Base-by-base conservation (phyloP, 1,140 invertebrate species). In the Pseudobourletiella spinata region DNA sequence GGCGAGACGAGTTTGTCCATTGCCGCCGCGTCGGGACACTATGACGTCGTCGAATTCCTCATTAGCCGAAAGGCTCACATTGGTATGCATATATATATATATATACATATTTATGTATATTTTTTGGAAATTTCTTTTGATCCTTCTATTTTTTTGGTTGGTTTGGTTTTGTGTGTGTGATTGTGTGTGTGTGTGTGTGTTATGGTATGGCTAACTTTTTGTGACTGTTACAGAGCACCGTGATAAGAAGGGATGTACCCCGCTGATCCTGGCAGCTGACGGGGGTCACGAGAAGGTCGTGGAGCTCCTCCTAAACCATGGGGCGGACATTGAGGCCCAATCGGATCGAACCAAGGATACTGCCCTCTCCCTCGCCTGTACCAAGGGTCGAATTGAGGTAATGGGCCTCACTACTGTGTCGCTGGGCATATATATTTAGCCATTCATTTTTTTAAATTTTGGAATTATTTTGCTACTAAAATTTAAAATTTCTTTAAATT, bases 261-360 rank as follows among this genome's bases (percentile, higher is more conserved):
- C 96, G 2, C 78, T 99, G 2, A 98, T 98, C 16, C 78, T 99
- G 64, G 95, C 95, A 29, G 94, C 95, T 14, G 98, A 95, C 14
- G 94, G 92, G 30, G 95, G 96, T 14, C 95, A 98, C 79, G 88
- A 94, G 62, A 95, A 94, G 77, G 82, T 86, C 4, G 95, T 98
- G 0, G 93, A 98, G 71, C 88, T 94, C 65, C 79, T 99, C 8
- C 76, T 99, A 30, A 93, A 93, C 74, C 83, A 94, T 75, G 86
- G 86, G 60, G 93, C 93, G 11, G 92, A 98, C 70, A 88, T 99
- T 70, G 96, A 99, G 75, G 95, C 96, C 15, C 94, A 98, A 77
- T 96, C 94, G 0, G 96, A 99, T 77, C 81, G 95, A 69, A 99
- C 96, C 18, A 98, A 99, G 78, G 96, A 99, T 75, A 99, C 96